Conservation (phyloP, 2,113 vertebrate genomes). For the Haemorhous mexicanus region DNA sequence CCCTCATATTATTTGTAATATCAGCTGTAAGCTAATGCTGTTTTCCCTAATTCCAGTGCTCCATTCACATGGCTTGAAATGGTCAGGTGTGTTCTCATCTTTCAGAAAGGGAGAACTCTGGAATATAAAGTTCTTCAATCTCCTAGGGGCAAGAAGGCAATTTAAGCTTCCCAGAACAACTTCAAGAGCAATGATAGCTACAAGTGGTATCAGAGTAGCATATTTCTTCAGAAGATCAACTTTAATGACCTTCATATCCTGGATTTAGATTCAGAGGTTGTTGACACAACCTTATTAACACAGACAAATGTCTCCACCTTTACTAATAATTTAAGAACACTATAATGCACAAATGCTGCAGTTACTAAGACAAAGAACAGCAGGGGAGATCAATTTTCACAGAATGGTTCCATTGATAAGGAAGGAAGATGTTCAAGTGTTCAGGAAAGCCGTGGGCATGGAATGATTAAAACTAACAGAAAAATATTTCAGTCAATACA, state of each 20-base stretch:
- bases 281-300: background rate
- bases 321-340: background rate
- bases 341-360: background rate
- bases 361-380: background rate
- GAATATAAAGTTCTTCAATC: background rate
- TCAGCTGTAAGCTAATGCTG: background rate
- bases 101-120: background rate
- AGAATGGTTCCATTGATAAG: background rate
- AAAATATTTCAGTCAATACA: constrained; percentile 4
- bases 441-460: background rate
- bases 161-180: background rate
- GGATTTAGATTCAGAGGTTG: background rate
- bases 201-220: background rate
- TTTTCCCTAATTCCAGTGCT: background rate
- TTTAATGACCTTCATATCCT: background rate
- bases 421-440: background rate
- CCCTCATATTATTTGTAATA: background rate
- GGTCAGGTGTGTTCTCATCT: background rate
- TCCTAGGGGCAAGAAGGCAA: background rate
- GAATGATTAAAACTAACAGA: background rate
- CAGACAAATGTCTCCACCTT: background rate
- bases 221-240: background rate
- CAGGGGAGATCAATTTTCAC: background rate
- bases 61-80: background rate
- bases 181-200: background rate